Percentiles rank a stretch among this genome's conserved stretches.
Conservation (phyloP, 2,888 invertebrate species). For the Eretmocerus hayati region DNA sequence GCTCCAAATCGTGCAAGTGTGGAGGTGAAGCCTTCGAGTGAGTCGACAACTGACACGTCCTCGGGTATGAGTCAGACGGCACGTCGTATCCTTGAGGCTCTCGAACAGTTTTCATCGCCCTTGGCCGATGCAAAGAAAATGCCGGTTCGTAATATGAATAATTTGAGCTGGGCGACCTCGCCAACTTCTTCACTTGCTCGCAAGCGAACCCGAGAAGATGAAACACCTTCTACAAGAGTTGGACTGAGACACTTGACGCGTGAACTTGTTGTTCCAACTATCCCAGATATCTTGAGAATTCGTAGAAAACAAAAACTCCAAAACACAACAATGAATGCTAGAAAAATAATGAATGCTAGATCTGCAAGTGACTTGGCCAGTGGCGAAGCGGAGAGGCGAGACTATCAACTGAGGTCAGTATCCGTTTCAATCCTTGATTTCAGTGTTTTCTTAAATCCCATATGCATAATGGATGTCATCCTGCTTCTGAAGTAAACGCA, state of each 20-base stretch:
- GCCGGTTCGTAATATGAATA: conserved; percentile 49
- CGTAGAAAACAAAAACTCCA: conserved; percentile 56
- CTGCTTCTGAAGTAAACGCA: too few relatives aligned
- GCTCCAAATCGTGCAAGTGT: conserved; percentile 43
- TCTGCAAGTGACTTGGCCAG: conserved; percentile 23
- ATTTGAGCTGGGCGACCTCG: conserved; percentile 24
- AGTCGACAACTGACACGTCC: conserved; percentile 35
- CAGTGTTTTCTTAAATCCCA: too few relatives aligned
- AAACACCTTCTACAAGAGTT: conserved; percentile 28
- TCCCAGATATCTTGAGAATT: conserved; percentile 57
- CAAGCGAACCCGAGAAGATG: conserved; percentile 32
- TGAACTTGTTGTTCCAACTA: conserved; percentile 57
- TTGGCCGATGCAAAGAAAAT: conserved; percentile 72
- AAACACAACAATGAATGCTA: conserved; percentile 55
- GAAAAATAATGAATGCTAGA: conserved; percentile 53
- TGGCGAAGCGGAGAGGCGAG: neutral
- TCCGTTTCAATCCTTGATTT: too few relatives aligned
- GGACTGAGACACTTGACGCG: conserved; percentile 42
- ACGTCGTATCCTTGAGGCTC: conserved; percentile 67
- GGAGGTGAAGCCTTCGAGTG: conserved; percentile 48
- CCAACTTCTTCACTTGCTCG: conserved; percentile 20
- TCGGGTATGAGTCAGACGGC: conserved; percentile 65
- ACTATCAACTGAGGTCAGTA: neutral
- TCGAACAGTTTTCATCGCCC: conserved; percentile 78
- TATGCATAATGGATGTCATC: too few relatives aligned